Conservation (phyloP, 2,113 vertebrate species). For the Verasper variegatus region DNA sequence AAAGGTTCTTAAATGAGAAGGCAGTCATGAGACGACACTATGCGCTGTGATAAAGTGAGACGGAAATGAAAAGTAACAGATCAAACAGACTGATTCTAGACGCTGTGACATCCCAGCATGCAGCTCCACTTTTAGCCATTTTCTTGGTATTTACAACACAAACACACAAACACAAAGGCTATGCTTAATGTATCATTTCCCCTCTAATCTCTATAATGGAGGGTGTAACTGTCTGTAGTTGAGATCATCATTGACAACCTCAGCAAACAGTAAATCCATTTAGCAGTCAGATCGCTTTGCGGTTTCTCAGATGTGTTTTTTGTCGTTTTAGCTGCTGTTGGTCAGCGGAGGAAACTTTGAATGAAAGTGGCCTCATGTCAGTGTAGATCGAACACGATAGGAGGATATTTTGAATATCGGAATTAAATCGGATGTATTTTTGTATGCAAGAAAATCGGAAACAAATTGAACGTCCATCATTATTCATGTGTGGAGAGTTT, state of each 20-base stretch:
- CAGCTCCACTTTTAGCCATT: conserved; percentile 39
- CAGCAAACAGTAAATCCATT: conserved; percentile 20
- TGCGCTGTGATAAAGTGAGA: conserved; percentile 3
- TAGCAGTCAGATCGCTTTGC: conserved; percentile 25
- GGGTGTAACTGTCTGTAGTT: conserved; percentile 50
- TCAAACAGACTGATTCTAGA: conserved; percentile 1
- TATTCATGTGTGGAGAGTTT: conserved; percentile 27
- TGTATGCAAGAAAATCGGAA: conserved; percentile 45
- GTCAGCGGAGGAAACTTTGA: conserved; percentile 6
- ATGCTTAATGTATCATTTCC: conserved; percentile 10
- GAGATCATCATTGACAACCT: background rate
- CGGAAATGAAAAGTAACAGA: conserved; percentile 1
- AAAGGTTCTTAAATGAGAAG: conserved; percentile 17
- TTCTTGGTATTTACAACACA: conserved; percentile 10
- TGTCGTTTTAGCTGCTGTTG: conserved; percentile 16
- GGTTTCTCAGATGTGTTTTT: conserved; percentile 17
- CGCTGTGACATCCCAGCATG: conserved; percentile 49
- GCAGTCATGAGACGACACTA: background rate
- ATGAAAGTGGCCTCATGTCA: conserved; percentile 19
- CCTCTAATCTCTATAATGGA: conserved; percentile 2
- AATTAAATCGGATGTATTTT: conserved; percentile 68
- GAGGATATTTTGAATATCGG: conserved; percentile 35
- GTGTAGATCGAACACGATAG: conserved; percentile 9
- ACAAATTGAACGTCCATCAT: conserved; percentile 6
- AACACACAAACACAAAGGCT: conserved; percentile 12